Base-by-base conservation (phyloP, 1,140 invertebrate genomes). In the Lasaia peninsularis region DNA sequence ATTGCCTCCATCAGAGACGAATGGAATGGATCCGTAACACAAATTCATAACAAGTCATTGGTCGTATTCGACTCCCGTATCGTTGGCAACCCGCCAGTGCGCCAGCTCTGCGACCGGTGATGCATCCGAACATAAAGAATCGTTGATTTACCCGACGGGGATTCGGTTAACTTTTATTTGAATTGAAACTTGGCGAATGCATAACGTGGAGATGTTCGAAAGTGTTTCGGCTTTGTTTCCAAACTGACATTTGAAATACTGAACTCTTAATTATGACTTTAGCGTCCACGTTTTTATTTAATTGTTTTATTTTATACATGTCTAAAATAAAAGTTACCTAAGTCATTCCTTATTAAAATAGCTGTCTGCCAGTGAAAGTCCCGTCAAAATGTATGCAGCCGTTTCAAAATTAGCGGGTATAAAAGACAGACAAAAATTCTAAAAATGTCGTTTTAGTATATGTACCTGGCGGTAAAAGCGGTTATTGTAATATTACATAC, bases 101-200 rank as follows among this genome's bases (percentile, higher is more conserved):
- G 48, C 49, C 44, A 2, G 6, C 14, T 9, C 44, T 10, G 24
- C 28, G 12, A n/a, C 32, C 32, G 50, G 12, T 11, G 35, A 34
- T 33, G 58, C 52, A 24, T 14, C 40, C 37, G 28, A 53, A 33
- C 37, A 60, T 44, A 54, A 60, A 60, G 33, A 32, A 55, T 50
- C 35, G 52, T 60, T 44, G 52, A 54, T 52, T 50, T 55, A 60
- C 40, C 58, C 44, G 52, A 32, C 18, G 37, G 20, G 32, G 51
- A 31, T 50, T 55, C 44, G 48, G 31, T 51, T 49, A 24, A 12
- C 40, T 52, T 50, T 60, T 52, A 52, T 52, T 50, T 12, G 14
- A 34, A 55, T 50, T 35, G 44, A 35, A 57, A 49, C 16, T 34
- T 35, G 21, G 28, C 20, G 44, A 57, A 35, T 50, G 14, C 24